Percentiles rank a stretch among this genome's conserved stretches.
Conservation (phyloP, 2,888 invertebrate species). For the Callosobruchus maculatus region DNA sequence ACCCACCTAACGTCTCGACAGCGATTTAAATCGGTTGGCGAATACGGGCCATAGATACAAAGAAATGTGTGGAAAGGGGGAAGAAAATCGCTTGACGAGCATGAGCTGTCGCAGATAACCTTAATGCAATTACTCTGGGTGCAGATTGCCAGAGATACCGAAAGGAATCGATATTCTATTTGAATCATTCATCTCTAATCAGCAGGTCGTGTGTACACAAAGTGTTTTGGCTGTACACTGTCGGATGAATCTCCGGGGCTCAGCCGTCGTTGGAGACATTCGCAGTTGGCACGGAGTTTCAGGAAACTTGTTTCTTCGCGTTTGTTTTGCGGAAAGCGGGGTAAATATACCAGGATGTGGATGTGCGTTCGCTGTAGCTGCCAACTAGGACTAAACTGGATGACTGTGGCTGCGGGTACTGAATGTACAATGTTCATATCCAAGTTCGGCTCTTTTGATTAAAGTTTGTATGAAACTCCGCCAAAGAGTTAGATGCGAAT, state of each 20-base stretch:
- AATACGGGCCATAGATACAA: not conserved
- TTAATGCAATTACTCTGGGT: not conserved
- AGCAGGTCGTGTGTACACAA: constrained; percentile 1
- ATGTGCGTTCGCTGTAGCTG: not conserved
- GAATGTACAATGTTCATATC: not conserved
- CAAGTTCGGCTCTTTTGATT: not conserved
- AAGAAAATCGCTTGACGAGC: not conserved
- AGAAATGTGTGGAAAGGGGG: not conserved
- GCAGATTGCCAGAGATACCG: not conserved
- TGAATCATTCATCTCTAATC: constrained; percentile 4
- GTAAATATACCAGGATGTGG: not conserved
- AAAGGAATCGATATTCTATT: not conserved
- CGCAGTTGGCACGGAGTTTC: not conserved
- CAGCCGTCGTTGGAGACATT: not conserved
- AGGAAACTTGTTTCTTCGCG: not conserved
- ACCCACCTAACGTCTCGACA: no score
- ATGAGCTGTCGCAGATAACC: not conserved
- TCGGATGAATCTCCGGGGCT: not conserved
- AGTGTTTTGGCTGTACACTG: not conserved
- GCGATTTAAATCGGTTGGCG: no score
- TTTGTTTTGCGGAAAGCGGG: not conserved
- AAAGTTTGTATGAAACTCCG: not conserved
- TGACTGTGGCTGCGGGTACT: not conserved
- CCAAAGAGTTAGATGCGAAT: not conserved
- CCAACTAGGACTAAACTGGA: not conserved